A percentile compares a stretch with the other conserved stretches of the same genome.
These are phyloP conservation scores for Drosophila testacea DNA, from an alignment of 2,888 invertebrate genomes.

Conservation along the genomic window DNA sequence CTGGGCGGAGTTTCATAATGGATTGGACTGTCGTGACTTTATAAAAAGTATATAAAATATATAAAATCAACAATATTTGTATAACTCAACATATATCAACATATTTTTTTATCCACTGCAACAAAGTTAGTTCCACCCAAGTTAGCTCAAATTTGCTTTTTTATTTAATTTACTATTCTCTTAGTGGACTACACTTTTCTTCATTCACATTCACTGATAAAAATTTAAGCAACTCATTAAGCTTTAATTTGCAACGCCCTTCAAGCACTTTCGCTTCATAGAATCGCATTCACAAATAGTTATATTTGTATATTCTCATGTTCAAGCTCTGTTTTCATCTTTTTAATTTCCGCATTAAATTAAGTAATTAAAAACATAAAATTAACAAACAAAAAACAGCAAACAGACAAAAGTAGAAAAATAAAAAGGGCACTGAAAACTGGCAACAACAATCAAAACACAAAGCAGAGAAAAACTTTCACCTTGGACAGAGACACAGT, in stretches of 20 bases:
- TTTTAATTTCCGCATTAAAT: slow-evolving; percentile 74
- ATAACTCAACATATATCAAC: no score
- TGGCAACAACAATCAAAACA: slow-evolving; percentile 42
- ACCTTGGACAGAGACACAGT: slow-evolving; percentile 42
- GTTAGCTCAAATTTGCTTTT: no score
- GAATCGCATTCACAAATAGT: slow-evolving; percentile 26
- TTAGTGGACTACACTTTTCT: neutral
- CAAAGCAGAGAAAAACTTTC: slow-evolving; percentile 58
- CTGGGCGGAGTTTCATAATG: slow-evolving; percentile 19
- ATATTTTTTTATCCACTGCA: no score
- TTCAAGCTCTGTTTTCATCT: slow-evolving; percentile 42
- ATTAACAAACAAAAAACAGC: slow-evolving; percentile 31
- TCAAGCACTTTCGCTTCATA: slow-evolving; percentile 55
- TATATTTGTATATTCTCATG: slow-evolving; percentile 45
- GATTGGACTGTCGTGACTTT: slow-evolving; percentile 15
- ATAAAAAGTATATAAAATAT: neutral
- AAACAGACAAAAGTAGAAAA: slow-evolving; percentile 27
- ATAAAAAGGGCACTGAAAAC: slow-evolving; percentile 35
- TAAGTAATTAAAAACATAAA: slow-evolving; percentile 66
- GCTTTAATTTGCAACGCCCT: slow-evolving; percentile 34
- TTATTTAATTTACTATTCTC: no score
- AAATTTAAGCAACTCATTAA: slow-evolving; percentile 22
- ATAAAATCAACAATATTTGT: neutral
- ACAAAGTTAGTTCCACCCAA: no score
- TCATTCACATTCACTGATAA: slow-evolving; percentile 6